Percentiles rank a stretch among this genome's conserved stretches.
Conservation (phyloP, 2,113 vertebrate species). For the Podilymbus podiceps region DNA sequence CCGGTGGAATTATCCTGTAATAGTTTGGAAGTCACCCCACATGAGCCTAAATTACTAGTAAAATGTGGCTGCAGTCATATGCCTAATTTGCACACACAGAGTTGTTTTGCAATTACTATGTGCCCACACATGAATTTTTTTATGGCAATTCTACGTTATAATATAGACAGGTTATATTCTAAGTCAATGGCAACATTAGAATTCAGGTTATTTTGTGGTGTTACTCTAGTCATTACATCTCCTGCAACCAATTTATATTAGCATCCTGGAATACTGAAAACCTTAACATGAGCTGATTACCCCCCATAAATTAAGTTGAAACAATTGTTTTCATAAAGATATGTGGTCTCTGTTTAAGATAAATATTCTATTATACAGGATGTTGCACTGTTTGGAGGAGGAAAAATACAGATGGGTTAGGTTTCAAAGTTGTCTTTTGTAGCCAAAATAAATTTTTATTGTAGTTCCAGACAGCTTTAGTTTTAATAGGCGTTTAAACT, state of each 20-base stretch:
- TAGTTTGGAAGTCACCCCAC: not conserved
- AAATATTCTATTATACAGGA: constrained; percentile 62
- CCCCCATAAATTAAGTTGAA: constrained; percentile 44
- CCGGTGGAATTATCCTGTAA: not conserved
- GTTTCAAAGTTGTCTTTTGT: constrained; percentile 57
- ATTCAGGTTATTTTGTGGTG: constrained; percentile 12
- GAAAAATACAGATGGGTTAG: constrained; percentile 61
- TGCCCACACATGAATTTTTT: not conserved
- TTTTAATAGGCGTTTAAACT: constrained; percentile 68
- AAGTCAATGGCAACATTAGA: not conserved
- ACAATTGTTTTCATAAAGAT: constrained; percentile 59
- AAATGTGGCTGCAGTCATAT: not conserved
- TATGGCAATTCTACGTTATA: not conserved
- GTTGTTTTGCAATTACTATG: not conserved
- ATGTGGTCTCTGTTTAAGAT: constrained; percentile 60
- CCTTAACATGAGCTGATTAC: constrained; percentile 24
- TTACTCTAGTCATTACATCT: not conserved
- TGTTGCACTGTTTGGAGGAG: constrained; percentile 60
- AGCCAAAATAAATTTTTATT: constrained; percentile 64
- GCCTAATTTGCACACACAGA: not conserved
- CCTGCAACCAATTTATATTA: constrained; percentile 33
- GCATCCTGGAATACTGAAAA: constrained; percentile 13
- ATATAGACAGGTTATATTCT: not conserved
- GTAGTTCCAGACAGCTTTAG: constrained; percentile 60
- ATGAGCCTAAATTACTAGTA: not conserved